Conservation (phyloP, 2,797 vertebrate species). For the Sebastes nivosus region DNA sequence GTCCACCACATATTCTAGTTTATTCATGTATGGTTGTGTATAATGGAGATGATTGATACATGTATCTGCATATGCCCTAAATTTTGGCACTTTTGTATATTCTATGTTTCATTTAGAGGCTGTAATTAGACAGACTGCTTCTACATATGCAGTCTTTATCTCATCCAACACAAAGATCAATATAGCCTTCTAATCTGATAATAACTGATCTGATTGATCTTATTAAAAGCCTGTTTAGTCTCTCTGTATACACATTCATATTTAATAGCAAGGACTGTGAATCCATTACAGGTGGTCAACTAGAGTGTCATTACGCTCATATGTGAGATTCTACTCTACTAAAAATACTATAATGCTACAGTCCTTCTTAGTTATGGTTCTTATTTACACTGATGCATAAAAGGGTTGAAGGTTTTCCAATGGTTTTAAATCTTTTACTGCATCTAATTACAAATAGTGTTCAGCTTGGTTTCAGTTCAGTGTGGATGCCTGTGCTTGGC, state of each 20-base stretch:
- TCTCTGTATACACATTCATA: background rate
- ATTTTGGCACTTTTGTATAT: background rate
- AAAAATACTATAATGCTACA: background rate
- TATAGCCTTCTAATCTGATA: background rate
- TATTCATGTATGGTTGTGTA: background rate
- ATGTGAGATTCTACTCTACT: background rate
- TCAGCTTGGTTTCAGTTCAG: background rate
- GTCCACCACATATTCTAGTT: background rate
- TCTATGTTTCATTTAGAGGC: background rate
- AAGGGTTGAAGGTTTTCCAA: background rate
- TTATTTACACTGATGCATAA: background rate
- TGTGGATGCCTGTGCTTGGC: background rate
- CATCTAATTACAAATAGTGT: background rate
- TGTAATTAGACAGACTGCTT: background rate
- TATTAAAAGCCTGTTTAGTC: background rate
- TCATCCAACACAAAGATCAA: background rate
- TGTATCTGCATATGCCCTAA: background rate
- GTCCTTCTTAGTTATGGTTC: background rate
- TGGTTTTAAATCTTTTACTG: background rate
- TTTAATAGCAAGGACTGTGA: background rate
- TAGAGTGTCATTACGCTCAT: background rate
- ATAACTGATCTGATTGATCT: background rate
- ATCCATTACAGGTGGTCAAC: background rate
- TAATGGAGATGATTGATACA: background rate
- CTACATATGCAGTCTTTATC: background rate